These are phyloP conservation scores for Neoitamus cyanurus DNA, from an alignment of 2,888 invertebrate genomes.

Conservation along the genomic window DNA sequence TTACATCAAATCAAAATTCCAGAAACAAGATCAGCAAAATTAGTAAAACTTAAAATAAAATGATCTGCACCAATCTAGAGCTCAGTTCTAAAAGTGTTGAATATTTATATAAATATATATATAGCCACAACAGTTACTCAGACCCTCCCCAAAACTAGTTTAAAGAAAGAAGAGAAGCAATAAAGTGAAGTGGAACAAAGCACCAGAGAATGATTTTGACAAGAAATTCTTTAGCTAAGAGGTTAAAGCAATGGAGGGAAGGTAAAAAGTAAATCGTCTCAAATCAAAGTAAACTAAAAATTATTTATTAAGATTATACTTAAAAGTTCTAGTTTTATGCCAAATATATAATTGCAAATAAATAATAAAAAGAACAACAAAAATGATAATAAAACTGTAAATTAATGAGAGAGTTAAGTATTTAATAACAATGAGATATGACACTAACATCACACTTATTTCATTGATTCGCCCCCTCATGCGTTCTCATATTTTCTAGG, in stretches of 20 bases:
- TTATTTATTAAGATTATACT: slow-evolving; percentile 42
- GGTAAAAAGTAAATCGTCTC: slow-evolving; percentile 25
- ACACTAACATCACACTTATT: background rate
- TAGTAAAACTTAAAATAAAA: background rate
- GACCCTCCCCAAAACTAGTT: background rate
- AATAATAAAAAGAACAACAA: background rate
- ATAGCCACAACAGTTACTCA: slow-evolving; percentile 38
- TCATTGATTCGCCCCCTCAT: background rate
- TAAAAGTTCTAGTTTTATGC: slow-evolving; percentile 44
- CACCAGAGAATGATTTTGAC: background rate
- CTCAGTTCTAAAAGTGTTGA: slow-evolving; percentile 26
- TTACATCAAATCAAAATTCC: background rate
- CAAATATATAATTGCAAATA: slow-evolving; percentile 26
- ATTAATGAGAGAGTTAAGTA: background rate
- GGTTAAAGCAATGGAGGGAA: slow-evolving; percentile 23
- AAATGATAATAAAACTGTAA: background rate
- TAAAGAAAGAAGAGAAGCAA: slow-evolving; percentile 18
- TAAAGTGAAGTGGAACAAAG: background rate
- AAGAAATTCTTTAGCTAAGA: slow-evolving; percentile 14
- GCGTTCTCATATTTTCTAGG: background rate
- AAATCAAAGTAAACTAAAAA: slow-evolving; percentile 40
- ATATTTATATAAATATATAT: slow-evolving; percentile 1
- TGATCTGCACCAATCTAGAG: slow-evolving; percentile 32
- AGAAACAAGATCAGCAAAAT: background rate
- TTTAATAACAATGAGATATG: background rate